Percentiles rank a stretch among this genome's conserved stretches.
These are phyloP conservation scores for Phrynocephalus vlangalii DNA, from an alignment of 2,797 vertebrate species.

Conservation along the genomic window DNA sequence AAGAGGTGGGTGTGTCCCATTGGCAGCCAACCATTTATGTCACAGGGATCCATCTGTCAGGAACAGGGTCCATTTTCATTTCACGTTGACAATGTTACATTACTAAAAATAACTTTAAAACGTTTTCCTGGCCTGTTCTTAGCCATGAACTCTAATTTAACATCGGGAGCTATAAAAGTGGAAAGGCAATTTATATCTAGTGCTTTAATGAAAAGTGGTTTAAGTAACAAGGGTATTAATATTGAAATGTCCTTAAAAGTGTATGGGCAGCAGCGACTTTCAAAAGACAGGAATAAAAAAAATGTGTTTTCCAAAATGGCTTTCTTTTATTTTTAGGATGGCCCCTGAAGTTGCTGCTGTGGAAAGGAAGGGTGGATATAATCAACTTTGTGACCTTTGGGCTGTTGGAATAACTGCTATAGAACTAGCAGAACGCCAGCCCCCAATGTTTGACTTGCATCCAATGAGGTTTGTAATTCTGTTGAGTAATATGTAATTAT, in stretches of 20 bases:
- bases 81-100: too few species aligned
- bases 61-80: too few species aligned
- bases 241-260: not conserved
- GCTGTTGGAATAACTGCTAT: constrained; percentile 98
- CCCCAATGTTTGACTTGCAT: constrained; percentile 98
- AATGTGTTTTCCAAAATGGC: not conserved
- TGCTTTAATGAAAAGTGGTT: not conserved
- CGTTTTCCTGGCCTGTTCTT: not conserved
- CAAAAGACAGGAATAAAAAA: not conserved
- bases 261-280: not conserved
- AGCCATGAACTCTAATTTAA: not conserved
- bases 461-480: constrained; percentile 88
- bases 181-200: not conserved
- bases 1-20: too few species aligned
- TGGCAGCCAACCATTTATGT: too few species aligned
- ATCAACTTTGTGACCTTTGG: constrained; percentile 98
- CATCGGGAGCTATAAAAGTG: not conserved
- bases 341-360: constrained; percentile 97
- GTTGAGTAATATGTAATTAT: not conserved
- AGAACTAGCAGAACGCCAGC: constrained; percentile 95
- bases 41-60: too few species aligned
- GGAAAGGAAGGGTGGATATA: constrained; percentile 97
- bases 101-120: not conserved
- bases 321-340: constrained; percentile 84
- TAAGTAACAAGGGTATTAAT: constrained; percentile 6